Evolutionary conservation across 2,113 vertebrate genomes (phyloP).

Genomic region (Salvelinus namaycush): DNA sequence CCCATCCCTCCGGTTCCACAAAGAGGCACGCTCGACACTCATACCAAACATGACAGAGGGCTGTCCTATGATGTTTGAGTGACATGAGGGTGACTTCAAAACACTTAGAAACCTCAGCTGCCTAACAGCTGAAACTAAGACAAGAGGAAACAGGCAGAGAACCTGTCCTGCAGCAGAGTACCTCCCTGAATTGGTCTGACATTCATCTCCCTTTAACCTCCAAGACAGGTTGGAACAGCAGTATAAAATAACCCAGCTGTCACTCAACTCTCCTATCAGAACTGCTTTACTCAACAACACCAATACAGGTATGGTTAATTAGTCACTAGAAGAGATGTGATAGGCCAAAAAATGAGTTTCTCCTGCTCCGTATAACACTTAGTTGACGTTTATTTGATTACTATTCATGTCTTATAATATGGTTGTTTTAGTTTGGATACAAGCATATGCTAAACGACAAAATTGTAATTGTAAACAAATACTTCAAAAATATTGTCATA

Average conservation of each 20-base stretch:
- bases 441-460: background rate
- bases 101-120: background rate
- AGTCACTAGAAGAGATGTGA: background rate
- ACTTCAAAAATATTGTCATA: background rate
- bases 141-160: background rate
- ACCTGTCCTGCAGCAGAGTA: background rate
- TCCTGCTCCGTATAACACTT: background rate
- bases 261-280: background rate
- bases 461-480: background rate
- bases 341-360: background rate
- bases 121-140: background rate
- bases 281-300: background rate
- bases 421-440: background rate
- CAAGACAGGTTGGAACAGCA: background rate
- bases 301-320: background rate
- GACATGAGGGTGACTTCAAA: background rate
- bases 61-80: no score
- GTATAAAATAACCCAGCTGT: background rate
- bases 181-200: background rate
- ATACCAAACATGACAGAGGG: no score
- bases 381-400: background rate
- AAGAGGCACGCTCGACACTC: no score
- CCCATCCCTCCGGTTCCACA: no score
- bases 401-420: background rate
- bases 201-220: background rate